A percentile compares a stretch with the other conserved stretches of the same genome.
Evolutionary conservation across 2,797 vertebrate species (phyloP).

Genomic region (Potorous gilbertii): DNA sequence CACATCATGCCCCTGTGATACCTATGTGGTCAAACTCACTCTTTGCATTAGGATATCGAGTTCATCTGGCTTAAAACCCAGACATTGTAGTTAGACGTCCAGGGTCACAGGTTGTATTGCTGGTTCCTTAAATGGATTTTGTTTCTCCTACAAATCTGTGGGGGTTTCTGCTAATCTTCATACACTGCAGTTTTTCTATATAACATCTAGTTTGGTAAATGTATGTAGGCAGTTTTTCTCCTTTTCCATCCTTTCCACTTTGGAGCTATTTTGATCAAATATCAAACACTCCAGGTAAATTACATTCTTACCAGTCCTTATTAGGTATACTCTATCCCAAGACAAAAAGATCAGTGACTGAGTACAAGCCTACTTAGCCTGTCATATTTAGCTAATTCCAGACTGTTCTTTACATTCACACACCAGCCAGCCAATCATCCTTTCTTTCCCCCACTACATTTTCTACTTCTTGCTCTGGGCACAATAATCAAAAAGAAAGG

Average conservation of each 20-base stretch:
- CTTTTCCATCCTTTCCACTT: neutral
- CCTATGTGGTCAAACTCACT: neutral
- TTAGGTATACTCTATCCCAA: neutral
- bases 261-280: neutral
- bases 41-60: too few relatives aligned
- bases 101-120: neutral
- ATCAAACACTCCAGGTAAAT: neutral
- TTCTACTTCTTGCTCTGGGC: neutral
- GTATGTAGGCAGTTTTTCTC: neutral
- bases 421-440: neutral
- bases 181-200: neutral
- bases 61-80: neutral
- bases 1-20: neutral
- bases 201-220: neutral
- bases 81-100: neutral
- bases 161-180: neutral
- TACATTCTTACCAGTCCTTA: neutral
- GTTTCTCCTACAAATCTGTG: neutral
- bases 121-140: neutral
- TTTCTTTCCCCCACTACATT: neutral
- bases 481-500: neutral
- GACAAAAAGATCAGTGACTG: neutral
- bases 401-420: neutral
- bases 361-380: neutral
- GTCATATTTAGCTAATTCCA: neutral